These are phyloP conservation scores for Drosophila dunni DNA, from an alignment of 1,140 invertebrate species.

Conservation along the genomic window DNA sequence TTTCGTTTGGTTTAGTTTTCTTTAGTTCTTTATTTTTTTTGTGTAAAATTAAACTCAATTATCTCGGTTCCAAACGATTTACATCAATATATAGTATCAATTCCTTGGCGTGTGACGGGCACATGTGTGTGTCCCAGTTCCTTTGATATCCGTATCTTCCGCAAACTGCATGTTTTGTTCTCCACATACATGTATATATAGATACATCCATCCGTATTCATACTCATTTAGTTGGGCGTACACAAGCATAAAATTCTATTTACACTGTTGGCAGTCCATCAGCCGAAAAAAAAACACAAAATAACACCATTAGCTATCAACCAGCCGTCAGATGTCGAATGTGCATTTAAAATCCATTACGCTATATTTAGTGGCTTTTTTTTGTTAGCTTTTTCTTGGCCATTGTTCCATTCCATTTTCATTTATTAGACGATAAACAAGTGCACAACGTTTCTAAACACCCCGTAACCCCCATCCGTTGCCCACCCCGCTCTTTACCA, in stretches of 20 bases:
- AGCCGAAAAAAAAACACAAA: slow-evolving; percentile 20
- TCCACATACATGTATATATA: slow-evolving; percentile 4
- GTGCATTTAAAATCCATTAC: slow-evolving; percentile 67
- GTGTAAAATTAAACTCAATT: slow-evolving; percentile 10
- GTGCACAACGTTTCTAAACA: slow-evolving; percentile 35
- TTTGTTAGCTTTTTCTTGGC: slow-evolving; percentile 6
- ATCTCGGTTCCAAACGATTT: slow-evolving; percentile 20
- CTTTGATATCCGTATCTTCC: slow-evolving; percentile 32
- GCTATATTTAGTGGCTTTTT: slow-evolving; percentile 62
- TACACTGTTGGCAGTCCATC: slow-evolving; percentile 54
- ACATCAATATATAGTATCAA: slow-evolving; percentile 9
- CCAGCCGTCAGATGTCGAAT: slow-evolving; percentile 55
- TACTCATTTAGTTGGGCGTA: slow-evolving; percentile 18
- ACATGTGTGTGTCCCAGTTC: slow-evolving; percentile 21
- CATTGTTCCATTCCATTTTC: slow-evolving; percentile 61
- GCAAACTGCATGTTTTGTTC: slow-evolving; percentile 20
- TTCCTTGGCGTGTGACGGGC: slow-evolving; percentile 13
- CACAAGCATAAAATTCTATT: slow-evolving; percentile 51
- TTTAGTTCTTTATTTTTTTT: neutral
- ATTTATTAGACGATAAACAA: slow-evolving; percentile 60
- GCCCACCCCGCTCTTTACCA: neutral
- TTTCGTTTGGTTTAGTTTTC: too few species aligned
- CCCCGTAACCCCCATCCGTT: neutral
- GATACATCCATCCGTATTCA: neutral
- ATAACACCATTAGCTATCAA: slow-evolving; percentile 45